Conservation (phyloP, 1,140 invertebrate species). For the Achatina immaculata region DNA sequence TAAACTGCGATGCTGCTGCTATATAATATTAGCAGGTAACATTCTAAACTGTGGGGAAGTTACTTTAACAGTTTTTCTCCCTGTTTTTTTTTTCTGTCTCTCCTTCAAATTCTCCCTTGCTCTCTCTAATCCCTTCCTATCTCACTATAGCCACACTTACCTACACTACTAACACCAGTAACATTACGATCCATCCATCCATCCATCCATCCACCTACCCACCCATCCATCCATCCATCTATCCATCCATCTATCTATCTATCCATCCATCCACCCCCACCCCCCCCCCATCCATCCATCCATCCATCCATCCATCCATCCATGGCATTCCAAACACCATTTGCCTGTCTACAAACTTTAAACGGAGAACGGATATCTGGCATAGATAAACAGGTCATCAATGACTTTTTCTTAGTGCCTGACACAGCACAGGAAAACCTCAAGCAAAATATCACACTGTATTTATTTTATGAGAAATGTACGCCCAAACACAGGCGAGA, state of each 20-base stretch:
- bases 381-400: too few relatives aligned
- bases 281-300: conserved; percentile 9
- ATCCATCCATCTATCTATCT: conserved; percentile 13
- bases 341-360: too few relatives aligned
- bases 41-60: too few relatives aligned
- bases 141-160: not conserved
- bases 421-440: too few relatives aligned
- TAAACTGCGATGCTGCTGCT: too few relatives aligned
- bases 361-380: too few relatives aligned
- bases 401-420: too few relatives aligned
- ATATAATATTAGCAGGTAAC: too few relatives aligned
- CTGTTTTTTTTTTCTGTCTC: conserved; percentile 25
- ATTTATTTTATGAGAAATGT: too few relatives aligned
- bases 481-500: too few relatives aligned
- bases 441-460: too few relatives aligned
- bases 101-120: conserved; percentile 28
- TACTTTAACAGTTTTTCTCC: not conserved
- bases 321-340: too few relatives aligned
- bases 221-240: conserved; percentile 18
- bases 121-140: not conserved
- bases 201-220: conserved; percentile 17
- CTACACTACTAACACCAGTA: not conserved
- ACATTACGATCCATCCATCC: conserved; percentile 6
- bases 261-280: conserved; percentile 11
- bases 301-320: conserved; percentile 20